Conservation (phyloP, 2,113 vertebrate genomes). For the human region DNA sequence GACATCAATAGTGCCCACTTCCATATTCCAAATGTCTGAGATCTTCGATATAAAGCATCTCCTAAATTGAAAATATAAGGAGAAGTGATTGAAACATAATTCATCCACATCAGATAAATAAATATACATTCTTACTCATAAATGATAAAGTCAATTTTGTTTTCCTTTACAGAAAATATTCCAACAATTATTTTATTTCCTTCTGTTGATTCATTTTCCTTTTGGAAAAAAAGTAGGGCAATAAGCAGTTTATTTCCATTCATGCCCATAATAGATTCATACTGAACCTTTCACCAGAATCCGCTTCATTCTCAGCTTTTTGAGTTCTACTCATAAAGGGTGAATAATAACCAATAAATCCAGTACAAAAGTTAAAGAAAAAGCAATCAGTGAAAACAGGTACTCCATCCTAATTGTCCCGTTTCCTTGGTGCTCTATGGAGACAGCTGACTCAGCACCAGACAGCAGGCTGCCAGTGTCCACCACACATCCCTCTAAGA, state of each 20-base stretch:
- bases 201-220: background rate
- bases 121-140: background rate
- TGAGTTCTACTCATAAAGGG: background rate
- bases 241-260: background rate
- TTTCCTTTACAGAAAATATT: background rate
- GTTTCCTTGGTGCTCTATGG: too few species aligned
- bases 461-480: fast-evolving
- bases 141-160: background rate
- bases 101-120: background rate
- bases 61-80: too few species aligned
- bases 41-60: background rate
- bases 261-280: too few species aligned
- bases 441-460: too few species aligned
- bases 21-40: too few species aligned
- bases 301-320: background rate
- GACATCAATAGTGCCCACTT: too few species aligned
- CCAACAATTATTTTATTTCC: background rate
- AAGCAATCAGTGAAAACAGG: background rate
- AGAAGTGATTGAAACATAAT: background rate
- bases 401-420: too few species aligned
- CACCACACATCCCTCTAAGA: background rate
- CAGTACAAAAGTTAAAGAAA: background rate
- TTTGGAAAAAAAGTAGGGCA: background rate
- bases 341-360: background rate
- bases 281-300: background rate